phyloP scores from a whole-genome alignment of 2,797 vertebrate genomes.

The Tolypeutes matacus region DNA sequence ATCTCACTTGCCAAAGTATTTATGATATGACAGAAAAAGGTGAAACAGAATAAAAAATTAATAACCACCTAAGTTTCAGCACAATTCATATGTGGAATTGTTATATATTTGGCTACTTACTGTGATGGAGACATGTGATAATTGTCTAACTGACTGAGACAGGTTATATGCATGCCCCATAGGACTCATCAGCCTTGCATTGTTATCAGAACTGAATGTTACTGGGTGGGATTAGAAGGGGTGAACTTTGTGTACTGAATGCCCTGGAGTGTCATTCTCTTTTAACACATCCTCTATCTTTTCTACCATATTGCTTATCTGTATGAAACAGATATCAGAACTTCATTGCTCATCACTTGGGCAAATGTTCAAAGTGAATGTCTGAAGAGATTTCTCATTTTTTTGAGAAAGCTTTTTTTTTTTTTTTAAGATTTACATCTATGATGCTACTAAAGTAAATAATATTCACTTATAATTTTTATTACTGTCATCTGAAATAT shows the following conservation, averaged over 20 bases:
- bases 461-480: conserved; percentile 81
- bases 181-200: conserved; percentile 38
- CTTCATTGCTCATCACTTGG: conserved; percentile 82
- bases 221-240: conserved; percentile 78
- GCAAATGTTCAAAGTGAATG: conserved; percentile 81
- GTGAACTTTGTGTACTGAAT: conserved; percentile 75
- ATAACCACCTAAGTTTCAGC: conserved; percentile 75
- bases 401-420: conserved; percentile 78
- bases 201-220: conserved; percentile 82
- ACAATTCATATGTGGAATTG: not conserved
- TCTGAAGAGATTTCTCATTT: conserved; percentile 77
- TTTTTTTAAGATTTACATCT: conserved; percentile 78
- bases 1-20: conserved; percentile 71
- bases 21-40: conserved; percentile 7
- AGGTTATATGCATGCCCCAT: not conserved
- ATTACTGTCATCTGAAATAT: conserved; percentile 79
- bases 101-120: not conserved
- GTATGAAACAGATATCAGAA: conserved; percentile 74
- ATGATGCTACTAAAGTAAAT: conserved; percentile 81
- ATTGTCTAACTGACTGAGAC: rapidly evolving
- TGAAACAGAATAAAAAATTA: conserved; percentile 77
- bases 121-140: not conserved
- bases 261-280: conserved; percentile 83
- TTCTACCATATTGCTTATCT: conserved; percentile 78
- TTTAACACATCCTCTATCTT: conserved; percentile 82